Conservation (phyloP, 2,888 invertebrate species). For the Hipparchia semele region DNA sequence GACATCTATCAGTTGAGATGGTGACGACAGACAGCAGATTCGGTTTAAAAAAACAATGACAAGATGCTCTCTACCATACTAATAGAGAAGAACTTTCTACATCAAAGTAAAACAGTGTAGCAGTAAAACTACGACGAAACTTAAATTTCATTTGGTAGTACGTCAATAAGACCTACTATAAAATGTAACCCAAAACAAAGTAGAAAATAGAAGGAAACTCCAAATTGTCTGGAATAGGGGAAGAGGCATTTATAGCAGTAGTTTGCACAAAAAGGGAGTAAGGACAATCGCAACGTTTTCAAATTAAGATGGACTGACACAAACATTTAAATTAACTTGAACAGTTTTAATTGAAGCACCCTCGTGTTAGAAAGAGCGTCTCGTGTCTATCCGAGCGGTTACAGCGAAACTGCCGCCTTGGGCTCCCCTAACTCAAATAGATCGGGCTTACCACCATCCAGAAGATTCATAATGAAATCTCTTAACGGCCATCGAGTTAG, state of each 20-base stretch:
- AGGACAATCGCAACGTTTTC: slow-evolving; percentile 3
- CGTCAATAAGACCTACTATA: slow-evolving; percentile 1
- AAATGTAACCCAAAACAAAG: slow-evolving; percentile 3
- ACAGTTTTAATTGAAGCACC: slow-evolving; percentile 76
- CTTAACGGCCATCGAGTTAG: slow-evolving; percentile 28
- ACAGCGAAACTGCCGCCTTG: slow-evolving; percentile 48
- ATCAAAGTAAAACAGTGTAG: not conserved
- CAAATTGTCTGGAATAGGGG: slow-evolving; percentile 12
- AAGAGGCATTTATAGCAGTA: slow-evolving; percentile 18
- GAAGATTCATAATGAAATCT: slow-evolving; percentile 25
- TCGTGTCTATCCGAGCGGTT: slow-evolving; percentile 48
- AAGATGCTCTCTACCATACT: no score
- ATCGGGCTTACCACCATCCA: slow-evolving; percentile 46
- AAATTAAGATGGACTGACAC: slow-evolving; percentile 57
- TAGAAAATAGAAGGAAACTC: slow-evolving; percentile 17
- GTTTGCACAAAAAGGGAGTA: slow-evolving; percentile 17
- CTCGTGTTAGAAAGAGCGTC: slow-evolving; percentile 58
- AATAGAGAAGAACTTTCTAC: not conserved
- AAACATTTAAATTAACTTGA: slow-evolving; percentile 76
- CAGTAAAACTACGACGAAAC: slow-evolving; percentile 7
- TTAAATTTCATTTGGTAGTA: slow-evolving; percentile 12
- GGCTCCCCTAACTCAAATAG: slow-evolving; percentile 53
- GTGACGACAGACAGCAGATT: no score
- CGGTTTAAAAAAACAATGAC: no score
- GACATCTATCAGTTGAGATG: no score